A percentile compares a stretch with the other conserved stretches of the same genome.
phyloP scores from a whole-genome alignment of 2,113 vertebrate genomes.

The Morone chrysops region DNA sequence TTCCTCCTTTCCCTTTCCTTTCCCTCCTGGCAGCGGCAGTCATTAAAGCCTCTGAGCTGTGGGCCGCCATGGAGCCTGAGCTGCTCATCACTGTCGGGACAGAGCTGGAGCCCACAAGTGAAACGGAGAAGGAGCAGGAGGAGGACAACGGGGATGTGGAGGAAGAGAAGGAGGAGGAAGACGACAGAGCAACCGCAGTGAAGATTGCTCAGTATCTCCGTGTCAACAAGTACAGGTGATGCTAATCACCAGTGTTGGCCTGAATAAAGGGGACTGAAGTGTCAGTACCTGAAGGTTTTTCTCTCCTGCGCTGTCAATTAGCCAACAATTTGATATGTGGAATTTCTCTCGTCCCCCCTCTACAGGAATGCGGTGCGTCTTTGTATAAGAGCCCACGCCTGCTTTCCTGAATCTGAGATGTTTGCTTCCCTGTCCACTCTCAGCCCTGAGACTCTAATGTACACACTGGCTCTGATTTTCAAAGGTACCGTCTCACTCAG shows the following conservation, averaged over 20 bases:
- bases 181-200: slow-evolving; percentile 80
- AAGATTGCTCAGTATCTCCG: slow-evolving; percentile 86
- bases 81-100: slow-evolving; percentile 83
- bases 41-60: slow-evolving; percentile 90
- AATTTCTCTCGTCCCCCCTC: background rate
- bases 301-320: slow-evolving; percentile 16
- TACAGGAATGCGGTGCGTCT: slow-evolving; percentile 89
- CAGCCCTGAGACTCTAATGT: slow-evolving; percentile 78
- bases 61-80: slow-evolving; percentile 96
- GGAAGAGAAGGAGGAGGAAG: slow-evolving; percentile 65
- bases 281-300: background rate
- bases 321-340: background rate
- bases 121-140: slow-evolving; percentile 64
- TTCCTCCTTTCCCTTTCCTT: background rate
- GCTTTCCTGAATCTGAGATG: slow-evolving; percentile 84
- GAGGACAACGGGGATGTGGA: slow-evolving; percentile 35
- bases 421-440: slow-evolving; percentile 81
- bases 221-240: slow-evolving; percentile 93
- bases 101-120: slow-evolving; percentile 77
- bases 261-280: slow-evolving; percentile 7
- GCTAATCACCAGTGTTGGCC: slow-evolving; percentile 17
- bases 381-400: slow-evolving; percentile 78
- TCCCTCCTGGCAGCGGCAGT: slow-evolving; percentile 71
- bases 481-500: slow-evolving; percentile 84
- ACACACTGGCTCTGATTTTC: slow-evolving; percentile 86